Base-by-base conservation (phyloP, 2,113 vertebrate species). In the Helogale parvula region DNA sequence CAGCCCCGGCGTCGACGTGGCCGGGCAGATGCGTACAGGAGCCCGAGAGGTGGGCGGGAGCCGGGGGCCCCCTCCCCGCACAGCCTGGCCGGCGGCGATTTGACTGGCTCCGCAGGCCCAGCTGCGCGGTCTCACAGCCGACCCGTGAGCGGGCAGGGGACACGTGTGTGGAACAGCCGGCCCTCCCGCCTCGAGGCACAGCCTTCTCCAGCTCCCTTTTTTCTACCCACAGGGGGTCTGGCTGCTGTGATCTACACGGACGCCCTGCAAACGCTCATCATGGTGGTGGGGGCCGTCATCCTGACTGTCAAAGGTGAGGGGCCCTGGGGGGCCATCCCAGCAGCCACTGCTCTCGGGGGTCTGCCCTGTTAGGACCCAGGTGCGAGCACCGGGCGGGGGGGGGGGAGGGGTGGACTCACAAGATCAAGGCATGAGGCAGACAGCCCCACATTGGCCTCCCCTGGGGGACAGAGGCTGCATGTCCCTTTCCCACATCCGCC, bases 171-270 rank as follows among this genome's bases (percentile, higher is more conserved):
- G 31, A 2, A 31, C 31, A 31, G 83, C 5, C 0, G 2, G 10
- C 57, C n/a, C 29, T 52, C n/a, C 57, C 57, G 16, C 10, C 15
- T 47, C 0, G 10, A 29, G 65, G 69, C 19, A 19, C 16, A 27
- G n/a, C 4, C 8, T 12, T 35, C 45, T 77, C 85, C 60, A 69
- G 15, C 45, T 33, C 1, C 35, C 68, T 8, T 3, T 1, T 76
- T 66, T 0, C 19, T 94, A 12, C 83, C 25, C 12, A 13, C 98
- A 99, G 99, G 99, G 57, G 99, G 99, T 19, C 99, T 99, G 79
- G 99, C 98, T 0, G 99, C 99, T 0, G 99, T 99, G 92, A 99
- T 99, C 98, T 99, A 99, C 98, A 99, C 99, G 0, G 99, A 99
- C 0, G 97, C 99, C 0, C 98, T 99, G 71, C 99, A 99, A 97